phyloP scores from a whole-genome alignment of 2,797 vertebrate genomes.

The Lophius americanus region DNA sequence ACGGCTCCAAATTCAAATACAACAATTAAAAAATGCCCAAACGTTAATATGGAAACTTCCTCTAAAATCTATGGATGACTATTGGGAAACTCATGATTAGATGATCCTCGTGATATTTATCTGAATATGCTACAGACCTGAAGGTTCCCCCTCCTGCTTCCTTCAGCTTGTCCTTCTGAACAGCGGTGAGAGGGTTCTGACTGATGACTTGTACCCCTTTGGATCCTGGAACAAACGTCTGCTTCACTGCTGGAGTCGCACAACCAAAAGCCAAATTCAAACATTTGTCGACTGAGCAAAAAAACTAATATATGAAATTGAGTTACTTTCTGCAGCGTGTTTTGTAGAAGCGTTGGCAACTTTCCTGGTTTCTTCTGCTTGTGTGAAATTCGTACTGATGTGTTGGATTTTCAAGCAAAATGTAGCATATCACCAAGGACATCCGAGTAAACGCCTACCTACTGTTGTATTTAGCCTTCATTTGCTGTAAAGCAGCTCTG shows the following conservation, averaged over 20 bases:
- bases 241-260: slow-evolving; percentile 87
- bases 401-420: no score
- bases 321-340: not conserved
- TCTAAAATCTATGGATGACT: not conserved
- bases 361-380: no score
- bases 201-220: slow-evolving; percentile 82
- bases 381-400: no score
- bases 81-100: not conserved
- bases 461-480: no score
- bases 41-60: no score
- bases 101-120: not conserved
- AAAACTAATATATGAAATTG: not conserved
- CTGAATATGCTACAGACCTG: slow-evolving; percentile 77
- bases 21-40: no score
- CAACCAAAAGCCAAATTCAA: not conserved
- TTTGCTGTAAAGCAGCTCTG: no score
- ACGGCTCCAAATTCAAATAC: no score
- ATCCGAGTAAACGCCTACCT: no score
- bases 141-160: slow-evolving; percentile 90
- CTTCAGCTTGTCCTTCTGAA: slow-evolving; percentile 90
- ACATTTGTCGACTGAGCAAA: not conserved
- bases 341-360: no score
- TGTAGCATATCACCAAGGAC: no score
- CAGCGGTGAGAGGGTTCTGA: slow-evolving; percentile 79
- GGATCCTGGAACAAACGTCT: slow-evolving; percentile 81